Evolutionary conservation across 2,888 invertebrate genomes (phyloP), one percentile per base, ranked within the genome.

Genomic region (Philereme transversata): DNA sequence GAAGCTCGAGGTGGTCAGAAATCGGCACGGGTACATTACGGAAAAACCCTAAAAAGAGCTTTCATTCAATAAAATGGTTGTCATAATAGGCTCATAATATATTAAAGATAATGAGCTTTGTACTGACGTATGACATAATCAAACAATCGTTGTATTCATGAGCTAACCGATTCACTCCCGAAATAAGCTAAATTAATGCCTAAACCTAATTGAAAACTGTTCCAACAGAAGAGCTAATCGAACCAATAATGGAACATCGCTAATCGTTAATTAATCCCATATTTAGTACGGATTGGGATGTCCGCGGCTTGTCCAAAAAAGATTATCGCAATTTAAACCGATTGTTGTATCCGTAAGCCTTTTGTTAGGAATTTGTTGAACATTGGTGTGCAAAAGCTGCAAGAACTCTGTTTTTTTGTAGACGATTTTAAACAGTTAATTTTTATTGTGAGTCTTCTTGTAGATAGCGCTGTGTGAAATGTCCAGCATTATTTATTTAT

Each of bases 231-330:
- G 34, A 4, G 40, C 52, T 46, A 53, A 62, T 60, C 55, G 56
- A 46, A 45, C 45, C 51, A 60, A 60, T 60, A 51, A 47, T 45
- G 49, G 45, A 52, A 60, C 60, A 51, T 54, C 34, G 54, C 50
- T 53, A 57, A 64, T 64, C 57, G 57, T 45, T 62, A 64, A 67
- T 60, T 65, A 59, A 63, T 67, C 57, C 53, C 9, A 33, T 52
- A 45, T 56, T 63, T 53, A 62, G 60, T 50, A 47, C 54, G 41
- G 47, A 46, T 62, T 40, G 52, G 46, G 43, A 34, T 44, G 35
- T 60, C 52, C 58, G 61, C 52, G 51, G 46, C 45, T 62, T 40
- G 49, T 58, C 63, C 60, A 57, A 48, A 64, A 64, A 63, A 59
- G 64, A 63, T 70, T 58, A 66, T 49, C 47, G 35, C 45, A 44